These are phyloP conservation scores for Chaetorhynchus papuensis DNA, from an alignment of 2,113 vertebrate genomes.

Conservation along the genomic window DNA sequence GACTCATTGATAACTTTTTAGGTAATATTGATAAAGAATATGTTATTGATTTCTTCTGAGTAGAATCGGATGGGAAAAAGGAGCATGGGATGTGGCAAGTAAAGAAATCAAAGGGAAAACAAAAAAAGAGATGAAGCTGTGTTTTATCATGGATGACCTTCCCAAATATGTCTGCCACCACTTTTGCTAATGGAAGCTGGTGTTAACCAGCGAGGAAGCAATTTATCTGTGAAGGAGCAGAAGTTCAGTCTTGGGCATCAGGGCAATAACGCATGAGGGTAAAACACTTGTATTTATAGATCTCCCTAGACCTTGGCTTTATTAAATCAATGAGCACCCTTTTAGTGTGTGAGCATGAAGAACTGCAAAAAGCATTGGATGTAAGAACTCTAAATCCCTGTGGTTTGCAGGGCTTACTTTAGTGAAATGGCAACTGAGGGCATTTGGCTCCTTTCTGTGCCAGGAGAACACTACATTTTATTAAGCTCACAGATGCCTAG, in stretches of 20 bases:
- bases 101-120: slow-evolving; percentile 26
- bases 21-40: neutral
- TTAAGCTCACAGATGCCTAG: neutral
- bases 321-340: slow-evolving; percentile 51
- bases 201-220: slow-evolving; percentile 46
- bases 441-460: neutral
- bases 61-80: neutral
- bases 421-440: neutral
- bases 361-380: neutral
- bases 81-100: neutral
- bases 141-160: slow-evolving; percentile 54
- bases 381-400: slow-evolving; percentile 3
- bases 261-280: slow-evolving; percentile 48
- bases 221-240: slow-evolving; percentile 55
- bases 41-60: slow-evolving; percentile 6
- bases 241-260: slow-evolving; percentile 40
- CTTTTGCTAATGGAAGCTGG: slow-evolving; percentile 43
- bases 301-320: slow-evolving; percentile 41
- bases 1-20: neutral
- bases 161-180: slow-evolving; percentile 35
- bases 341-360: neutral
- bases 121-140: neutral
- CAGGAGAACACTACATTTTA: neutral
- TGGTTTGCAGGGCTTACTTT: neutral
- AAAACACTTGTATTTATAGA: slow-evolving; percentile 50